A percentile compares a stretch with the other conserved stretches of the same genome.
These are phyloP conservation scores for Anorthoa munda DNA, from an alignment of 2,888 invertebrate genomes.

Conservation along the genomic window DNA sequence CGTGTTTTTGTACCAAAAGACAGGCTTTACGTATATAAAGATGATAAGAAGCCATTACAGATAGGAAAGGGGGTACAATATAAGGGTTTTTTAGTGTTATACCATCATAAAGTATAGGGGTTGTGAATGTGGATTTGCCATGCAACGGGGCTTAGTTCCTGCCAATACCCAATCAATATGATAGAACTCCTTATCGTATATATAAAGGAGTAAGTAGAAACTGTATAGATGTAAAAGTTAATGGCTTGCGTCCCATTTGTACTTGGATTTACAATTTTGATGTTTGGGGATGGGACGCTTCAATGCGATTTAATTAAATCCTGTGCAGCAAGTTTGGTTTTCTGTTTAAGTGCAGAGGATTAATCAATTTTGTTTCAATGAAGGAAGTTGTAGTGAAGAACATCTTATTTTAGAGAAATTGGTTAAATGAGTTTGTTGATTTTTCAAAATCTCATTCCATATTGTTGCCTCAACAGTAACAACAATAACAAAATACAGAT, in stretches of 20 bases:
- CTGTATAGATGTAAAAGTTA: constrained; percentile 52
- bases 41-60: constrained; percentile 85
- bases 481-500: neutral
- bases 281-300: constrained; percentile 29
- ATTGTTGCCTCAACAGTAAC: too few species aligned
- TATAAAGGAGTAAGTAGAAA: constrained; percentile 43
- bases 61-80: constrained; percentile 76
- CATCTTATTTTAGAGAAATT: neutral
- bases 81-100: constrained; percentile 79
- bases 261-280: constrained; percentile 54
- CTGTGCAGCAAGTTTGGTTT: constrained; percentile 10
- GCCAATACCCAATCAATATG: constrained; percentile 65
- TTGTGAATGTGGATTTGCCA: constrained; percentile 78
- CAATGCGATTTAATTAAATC: constrained; percentile 54
- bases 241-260: constrained; percentile 57
- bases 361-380: constrained; percentile 16
- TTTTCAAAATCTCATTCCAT: neutral
- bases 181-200: constrained; percentile 49
- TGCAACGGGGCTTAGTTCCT: constrained; percentile 77
- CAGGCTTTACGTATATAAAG: constrained; percentile 83
- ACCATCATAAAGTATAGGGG: constrained; percentile 68
- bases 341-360: neutral
- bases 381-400: neutral
- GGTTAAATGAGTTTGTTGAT: neutral
- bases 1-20: constrained; percentile 78